Base-by-base conservation (phyloP, 2,888 invertebrate genomes). In the Trisateles emortualis region DNA sequence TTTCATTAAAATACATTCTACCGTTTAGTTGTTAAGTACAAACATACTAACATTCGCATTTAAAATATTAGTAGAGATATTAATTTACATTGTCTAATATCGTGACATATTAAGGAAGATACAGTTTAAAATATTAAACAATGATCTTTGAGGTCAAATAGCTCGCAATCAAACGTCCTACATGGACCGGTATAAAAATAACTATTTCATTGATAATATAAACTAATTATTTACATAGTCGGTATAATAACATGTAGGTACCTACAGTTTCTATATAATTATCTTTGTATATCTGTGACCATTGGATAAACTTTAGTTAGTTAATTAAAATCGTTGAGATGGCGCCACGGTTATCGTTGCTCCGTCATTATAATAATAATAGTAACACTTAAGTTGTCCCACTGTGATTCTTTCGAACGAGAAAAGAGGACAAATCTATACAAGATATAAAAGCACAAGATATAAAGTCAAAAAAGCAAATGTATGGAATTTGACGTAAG, bases 261-360 rank as follows among this genome's bases (percentile, higher is more conserved):
- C n/a, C n/a, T n/a, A 30, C 48, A 59, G 9, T 40, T 46, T 29
- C 35, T 11, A 36, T 51, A 36, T 63, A 59, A 56, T 63, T 52
- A 56, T 36, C 4, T 45, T n/a, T n/a, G n/a, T n/a, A 33, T 14
- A 5, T 48, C 33, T 4, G 2, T 54, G 43, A 50, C 40, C 40
- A 30, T 45, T 14, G 51, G 52, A 68, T 68, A 53, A 68, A 68
- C 50, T 51, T 29, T 44, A 3, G 9, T 29, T 35, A 29, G 46
- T n/a, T 4, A 55, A 17, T 22, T 48, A 42, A 53, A 36, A 47
- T 40, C 39, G 40, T 10, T 17, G 44, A 10, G 10, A 29, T 51
- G 69, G 68, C 69, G 69, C 69, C 69, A 55, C 24, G 43, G 32
- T 68, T 65, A 68, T 68, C 68, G 47, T 32, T 9, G 22, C 9